Percentiles rank a stretch among this genome's conserved stretches.
These are phyloP conservation scores for Apamea epomidion DNA, from an alignment of 2,888 invertebrate genomes.

Conservation along the genomic window DNA sequence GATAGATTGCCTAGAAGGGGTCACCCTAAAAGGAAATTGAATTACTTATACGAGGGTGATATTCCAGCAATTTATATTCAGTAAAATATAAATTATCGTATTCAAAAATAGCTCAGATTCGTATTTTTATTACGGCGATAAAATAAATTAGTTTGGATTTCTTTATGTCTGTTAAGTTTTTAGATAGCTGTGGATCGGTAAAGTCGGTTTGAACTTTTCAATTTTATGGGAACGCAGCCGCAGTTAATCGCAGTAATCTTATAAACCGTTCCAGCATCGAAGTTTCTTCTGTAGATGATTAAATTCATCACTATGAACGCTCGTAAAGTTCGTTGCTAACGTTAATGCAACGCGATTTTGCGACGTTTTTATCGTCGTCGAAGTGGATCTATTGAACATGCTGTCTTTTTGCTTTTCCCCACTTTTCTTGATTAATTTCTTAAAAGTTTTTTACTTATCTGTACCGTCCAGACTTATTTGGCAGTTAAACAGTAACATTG, in stretches of 20 bases:
- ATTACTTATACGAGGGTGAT: conserved; percentile 66
- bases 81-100: conserved; percentile 61
- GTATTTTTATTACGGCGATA: conserved; percentile 51
- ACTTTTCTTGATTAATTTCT: conserved; percentile 44
- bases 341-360: conserved; percentile 54
- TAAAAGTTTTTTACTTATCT: conserved; percentile 11
- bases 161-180: conserved; percentile 54
- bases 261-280: conserved; percentile 42
- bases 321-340: conserved; percentile 59
- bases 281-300: conserved; percentile 55
- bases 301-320: conserved; percentile 55
- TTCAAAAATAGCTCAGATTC: conserved; percentile 48
- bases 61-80: conserved; percentile 59
- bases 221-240: conserved; percentile 54
- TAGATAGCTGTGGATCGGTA: conserved; percentile 40
- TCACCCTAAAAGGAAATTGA: conserved; percentile 71
- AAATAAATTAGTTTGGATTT: conserved; percentile 59
- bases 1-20: conserved; percentile 75
- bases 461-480: neutral
- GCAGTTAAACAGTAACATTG: conserved; percentile 12
- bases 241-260: conserved; percentile 55
- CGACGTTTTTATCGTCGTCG: conserved; percentile 42
- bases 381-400: conserved; percentile 44
- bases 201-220: conserved; percentile 51
- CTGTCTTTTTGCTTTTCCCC: conserved; percentile 35